These are phyloP conservation scores for Ammodytes dubius DNA, from an alignment of 2,113 vertebrate genomes.

Conservation along the genomic window DNA sequence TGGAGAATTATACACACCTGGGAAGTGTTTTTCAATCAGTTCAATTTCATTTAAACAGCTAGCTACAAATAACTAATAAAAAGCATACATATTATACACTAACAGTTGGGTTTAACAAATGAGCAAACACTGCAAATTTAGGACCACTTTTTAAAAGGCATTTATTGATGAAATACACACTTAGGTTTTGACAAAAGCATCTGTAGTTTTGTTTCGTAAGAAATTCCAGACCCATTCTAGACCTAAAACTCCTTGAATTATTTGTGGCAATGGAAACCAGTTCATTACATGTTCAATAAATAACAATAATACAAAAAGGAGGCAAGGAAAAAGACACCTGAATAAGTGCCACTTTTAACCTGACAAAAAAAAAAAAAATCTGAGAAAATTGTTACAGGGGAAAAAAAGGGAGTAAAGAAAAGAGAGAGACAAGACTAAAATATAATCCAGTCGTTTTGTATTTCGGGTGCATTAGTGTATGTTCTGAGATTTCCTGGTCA, in stretches of 20 bases:
- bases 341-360: slow-evolving; percentile 72
- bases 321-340: slow-evolving; percentile 72
- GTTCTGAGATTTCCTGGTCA: slow-evolving; percentile 79
- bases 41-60: no score
- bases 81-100: neutral
- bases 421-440: slow-evolving; percentile 45
- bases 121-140: neutral
- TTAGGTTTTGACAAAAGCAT: slow-evolving; percentile 85
- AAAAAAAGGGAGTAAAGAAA: neutral
- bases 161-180: slow-evolving; percentile 90
- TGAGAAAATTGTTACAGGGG: slow-evolving; percentile 28
- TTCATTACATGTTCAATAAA: slow-evolving; percentile 85
- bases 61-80: no score
- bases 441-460: slow-evolving; percentile 68
- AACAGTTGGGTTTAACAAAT: neutral
- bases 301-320: slow-evolving; percentile 81
- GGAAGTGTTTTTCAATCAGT: no score
- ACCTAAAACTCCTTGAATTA: slow-evolving; percentile 74
- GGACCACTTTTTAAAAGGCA: slow-evolving; percentile 82
- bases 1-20: no score
- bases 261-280: slow-evolving; percentile 80
- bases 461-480: slow-evolving; percentile 78
- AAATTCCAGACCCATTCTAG: slow-evolving; percentile 78
- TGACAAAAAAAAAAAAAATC: slow-evolving; percentile 29
- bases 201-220: slow-evolving; percentile 80